Conservation (phyloP, 2,888 invertebrate species). For the Melangyna quadrimaculata region DNA sequence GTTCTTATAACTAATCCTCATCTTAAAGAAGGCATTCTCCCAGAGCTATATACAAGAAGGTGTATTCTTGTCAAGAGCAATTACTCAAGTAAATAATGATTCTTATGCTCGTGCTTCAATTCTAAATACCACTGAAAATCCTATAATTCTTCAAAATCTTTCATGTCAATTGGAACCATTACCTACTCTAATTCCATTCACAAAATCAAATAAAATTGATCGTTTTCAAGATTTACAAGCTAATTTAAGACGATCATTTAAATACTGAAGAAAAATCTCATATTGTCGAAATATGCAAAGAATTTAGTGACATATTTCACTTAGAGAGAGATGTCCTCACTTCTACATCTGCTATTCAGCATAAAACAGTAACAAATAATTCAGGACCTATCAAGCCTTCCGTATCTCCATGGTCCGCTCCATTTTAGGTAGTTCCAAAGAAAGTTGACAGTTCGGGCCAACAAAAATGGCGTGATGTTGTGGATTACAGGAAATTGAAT, state of each 20-base stretch:
- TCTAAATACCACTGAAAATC: neutral
- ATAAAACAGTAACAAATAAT: slow-evolving; percentile 24
- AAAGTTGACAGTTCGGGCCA: slow-evolving; percentile 33
- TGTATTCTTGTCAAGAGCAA: neutral
- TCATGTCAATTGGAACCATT: neutral
- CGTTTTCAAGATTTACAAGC: neutral
- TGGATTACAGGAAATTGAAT: neutral
- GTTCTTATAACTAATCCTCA: neutral
- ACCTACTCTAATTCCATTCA: neutral
- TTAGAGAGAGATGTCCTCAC: slow-evolving; percentile 6
- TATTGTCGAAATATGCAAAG: neutral
- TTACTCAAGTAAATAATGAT: neutral
- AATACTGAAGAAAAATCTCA: neutral
- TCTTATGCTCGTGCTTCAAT: neutral
- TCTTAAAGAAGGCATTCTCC: neutral
- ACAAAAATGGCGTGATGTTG: neutral
- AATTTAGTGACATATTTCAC: neutral
- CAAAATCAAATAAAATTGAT: neutral
- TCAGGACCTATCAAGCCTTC: slow-evolving; percentile 58
- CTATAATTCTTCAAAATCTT: neutral
- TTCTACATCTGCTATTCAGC: slow-evolving; percentile 18
- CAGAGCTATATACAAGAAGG: neutral
- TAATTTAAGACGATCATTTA: neutral
- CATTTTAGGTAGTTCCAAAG: slow-evolving; percentile 73
- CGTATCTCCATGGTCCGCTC: slow-evolving; percentile 70